phyloP scores from a whole-genome alignment of 2,888 invertebrate species.

The Chorisops tibialis region DNA sequence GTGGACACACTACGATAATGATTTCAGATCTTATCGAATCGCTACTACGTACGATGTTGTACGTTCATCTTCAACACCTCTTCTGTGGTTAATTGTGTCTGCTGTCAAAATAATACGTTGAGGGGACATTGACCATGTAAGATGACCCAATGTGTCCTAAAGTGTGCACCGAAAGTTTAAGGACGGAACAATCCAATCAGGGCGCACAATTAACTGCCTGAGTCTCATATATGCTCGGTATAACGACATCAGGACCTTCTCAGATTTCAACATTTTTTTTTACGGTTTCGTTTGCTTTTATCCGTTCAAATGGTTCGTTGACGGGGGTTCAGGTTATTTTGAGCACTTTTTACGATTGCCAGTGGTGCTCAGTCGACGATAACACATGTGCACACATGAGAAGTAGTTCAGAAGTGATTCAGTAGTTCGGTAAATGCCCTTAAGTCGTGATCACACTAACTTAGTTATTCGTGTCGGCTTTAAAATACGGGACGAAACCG shows the following conservation, averaged over 20 bases:
- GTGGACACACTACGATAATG: no score
- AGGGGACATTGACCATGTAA: no score
- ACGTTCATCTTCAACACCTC: no score
- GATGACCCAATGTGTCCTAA: no score
- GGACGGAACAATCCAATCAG: no score
- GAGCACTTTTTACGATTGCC: background rate
- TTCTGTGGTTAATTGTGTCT: no score
- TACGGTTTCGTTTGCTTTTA: conserved; percentile 9
- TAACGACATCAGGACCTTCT: conserved; percentile 3
- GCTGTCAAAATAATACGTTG: no score
- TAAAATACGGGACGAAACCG: no score
- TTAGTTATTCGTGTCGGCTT: conserved; percentile 3
- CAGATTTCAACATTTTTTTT: conserved; percentile 1
- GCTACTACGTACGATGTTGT: no score
- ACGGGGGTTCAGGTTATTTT: conserved; percentile 3
- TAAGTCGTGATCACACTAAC: conserved; percentile 7
- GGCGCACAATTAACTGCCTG: no score
- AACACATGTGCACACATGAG: conserved; percentile 11
- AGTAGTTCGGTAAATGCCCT: conserved; percentile 17
- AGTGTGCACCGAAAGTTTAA: no score
- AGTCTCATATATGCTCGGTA: background rate
- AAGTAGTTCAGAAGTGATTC: conserved; percentile 1
- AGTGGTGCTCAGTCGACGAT: conserved; percentile 16
- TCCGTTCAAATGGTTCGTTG: conserved; percentile 3
- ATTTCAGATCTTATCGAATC: no score